Conservation (phyloP, 2,113 vertebrate species). For the Paraplagusia blochii region DNA sequence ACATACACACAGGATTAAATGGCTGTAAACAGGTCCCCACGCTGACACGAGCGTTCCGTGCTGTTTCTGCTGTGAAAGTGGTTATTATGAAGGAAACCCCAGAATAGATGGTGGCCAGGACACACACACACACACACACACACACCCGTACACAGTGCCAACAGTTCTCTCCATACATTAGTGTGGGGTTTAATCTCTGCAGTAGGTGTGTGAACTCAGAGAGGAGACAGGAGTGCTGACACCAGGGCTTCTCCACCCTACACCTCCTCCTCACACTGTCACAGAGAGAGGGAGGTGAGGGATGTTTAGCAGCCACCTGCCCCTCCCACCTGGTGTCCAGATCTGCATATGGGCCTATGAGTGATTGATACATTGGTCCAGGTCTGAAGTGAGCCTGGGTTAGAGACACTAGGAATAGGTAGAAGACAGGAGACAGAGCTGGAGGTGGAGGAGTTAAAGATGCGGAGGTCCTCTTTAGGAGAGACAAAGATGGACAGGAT, state of each 20-base stretch:
- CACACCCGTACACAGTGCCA: constrained; percentile 34
- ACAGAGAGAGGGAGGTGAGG: no score
- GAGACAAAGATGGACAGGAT: no score
- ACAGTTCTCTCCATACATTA: constrained; percentile 61
- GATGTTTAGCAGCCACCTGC: no score
- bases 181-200: constrained; percentile 68
- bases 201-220: constrained; percentile 60
- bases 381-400: no score
- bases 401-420: no score
- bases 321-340: no score
- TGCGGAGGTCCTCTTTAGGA: no score
- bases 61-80: constrained; percentile 56
- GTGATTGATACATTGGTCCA: constrained; percentile 33
- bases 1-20: not conserved
- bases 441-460: no score
- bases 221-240: constrained; percentile 74
- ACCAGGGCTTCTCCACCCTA: constrained; percentile 51
- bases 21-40: constrained; percentile 12
- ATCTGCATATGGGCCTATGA: not conserved
- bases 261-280: constrained; percentile 44
- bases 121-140: constrained; percentile 13
- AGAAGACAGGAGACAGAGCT: no score
- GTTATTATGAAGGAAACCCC: constrained; percentile 64
- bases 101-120: constrained; percentile 57
- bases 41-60: constrained; percentile 34